phyloP scores from a whole-genome alignment of 1,140 invertebrate genomes.

The Listronotus bonariensis region DNA sequence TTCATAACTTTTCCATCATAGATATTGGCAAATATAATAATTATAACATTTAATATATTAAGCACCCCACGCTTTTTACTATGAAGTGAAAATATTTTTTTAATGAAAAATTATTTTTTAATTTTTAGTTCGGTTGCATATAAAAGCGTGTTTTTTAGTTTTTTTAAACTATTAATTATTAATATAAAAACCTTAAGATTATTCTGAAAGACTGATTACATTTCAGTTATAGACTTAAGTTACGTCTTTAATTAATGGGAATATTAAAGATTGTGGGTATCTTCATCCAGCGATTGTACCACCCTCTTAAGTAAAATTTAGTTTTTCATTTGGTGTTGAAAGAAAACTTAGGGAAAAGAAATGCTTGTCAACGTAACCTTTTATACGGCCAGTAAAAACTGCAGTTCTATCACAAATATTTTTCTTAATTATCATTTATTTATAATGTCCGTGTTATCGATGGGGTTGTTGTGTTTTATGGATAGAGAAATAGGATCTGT shows the following conservation, averaged over 20 bases:
- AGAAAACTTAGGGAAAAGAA: slow-evolving; percentile 18
- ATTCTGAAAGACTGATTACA: neutral
- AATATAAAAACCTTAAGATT: neutral
- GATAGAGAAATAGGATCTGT: no score
- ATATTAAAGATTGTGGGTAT: slow-evolving; percentile 22
- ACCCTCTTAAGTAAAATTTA: slow-evolving; percentile 42
- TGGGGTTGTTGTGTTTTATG: slow-evolving; percentile 11
- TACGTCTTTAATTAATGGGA: slow-evolving; percentile 29
- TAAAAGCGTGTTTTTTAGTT: no score
- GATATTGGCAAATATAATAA: no score
- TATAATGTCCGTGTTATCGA: neutral
- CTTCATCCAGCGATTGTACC: slow-evolving; percentile 48
- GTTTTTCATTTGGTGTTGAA: slow-evolving; percentile 29
- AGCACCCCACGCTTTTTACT: no score
- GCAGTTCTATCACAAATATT: neutral
- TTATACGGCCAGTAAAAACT: slow-evolving; percentile 33
- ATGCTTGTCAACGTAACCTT: slow-evolving; percentile 21
- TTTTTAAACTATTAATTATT: no score
- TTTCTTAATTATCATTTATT: neutral
- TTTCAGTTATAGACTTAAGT: neutral
- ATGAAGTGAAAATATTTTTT: no score
- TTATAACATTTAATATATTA: no score
- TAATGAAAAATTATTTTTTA: no score
- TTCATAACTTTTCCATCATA: no score
- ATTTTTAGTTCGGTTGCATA: no score